Evolutionary conservation across 2,888 invertebrate genomes (phyloP).

Genomic region (Melanchra persicariae): DNA sequence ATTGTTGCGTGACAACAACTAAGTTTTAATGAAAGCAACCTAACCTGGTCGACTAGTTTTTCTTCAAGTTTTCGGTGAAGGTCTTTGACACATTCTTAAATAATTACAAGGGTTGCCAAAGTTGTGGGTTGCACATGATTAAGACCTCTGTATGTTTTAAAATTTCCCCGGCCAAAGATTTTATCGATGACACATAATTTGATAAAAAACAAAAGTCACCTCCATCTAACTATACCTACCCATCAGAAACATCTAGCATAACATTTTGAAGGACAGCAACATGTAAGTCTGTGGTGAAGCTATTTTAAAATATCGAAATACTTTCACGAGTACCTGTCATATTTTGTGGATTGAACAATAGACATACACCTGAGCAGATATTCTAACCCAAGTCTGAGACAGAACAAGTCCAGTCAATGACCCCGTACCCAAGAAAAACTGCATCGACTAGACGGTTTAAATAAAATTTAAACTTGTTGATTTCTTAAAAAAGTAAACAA

Average conservation of each 20-base stretch:
- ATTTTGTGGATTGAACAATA: neutral
- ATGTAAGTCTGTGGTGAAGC: neutral
- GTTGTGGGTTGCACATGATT: too few relatives aligned
- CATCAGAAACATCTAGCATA: neutral
- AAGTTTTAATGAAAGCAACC: too few relatives aligned
- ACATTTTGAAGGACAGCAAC: constrained; percentile 15
- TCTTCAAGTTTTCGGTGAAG: neutral
- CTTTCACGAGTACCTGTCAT: neutral
- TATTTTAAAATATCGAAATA: constrained; percentile 14
- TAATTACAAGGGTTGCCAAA: too few relatives aligned
- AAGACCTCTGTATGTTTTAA: too few relatives aligned
- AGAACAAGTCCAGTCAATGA: neutral
- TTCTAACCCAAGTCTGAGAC: too few relatives aligned
- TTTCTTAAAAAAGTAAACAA: constrained; percentile 12
- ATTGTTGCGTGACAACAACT: too few relatives aligned
- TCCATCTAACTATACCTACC: too few relatives aligned
- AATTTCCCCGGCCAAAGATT: neutral
- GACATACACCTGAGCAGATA: too few relatives aligned
- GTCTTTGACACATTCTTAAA: neutral
- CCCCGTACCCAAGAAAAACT: neutral
- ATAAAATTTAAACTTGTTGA: neutral
- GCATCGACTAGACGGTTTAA: neutral
- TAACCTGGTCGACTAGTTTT: too few relatives aligned
- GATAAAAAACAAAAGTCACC: neutral
- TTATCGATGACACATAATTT: neutral